phyloP scores from a whole-genome alignment of 2,113 vertebrate species.

The Uropsilus gracilis region DNA sequence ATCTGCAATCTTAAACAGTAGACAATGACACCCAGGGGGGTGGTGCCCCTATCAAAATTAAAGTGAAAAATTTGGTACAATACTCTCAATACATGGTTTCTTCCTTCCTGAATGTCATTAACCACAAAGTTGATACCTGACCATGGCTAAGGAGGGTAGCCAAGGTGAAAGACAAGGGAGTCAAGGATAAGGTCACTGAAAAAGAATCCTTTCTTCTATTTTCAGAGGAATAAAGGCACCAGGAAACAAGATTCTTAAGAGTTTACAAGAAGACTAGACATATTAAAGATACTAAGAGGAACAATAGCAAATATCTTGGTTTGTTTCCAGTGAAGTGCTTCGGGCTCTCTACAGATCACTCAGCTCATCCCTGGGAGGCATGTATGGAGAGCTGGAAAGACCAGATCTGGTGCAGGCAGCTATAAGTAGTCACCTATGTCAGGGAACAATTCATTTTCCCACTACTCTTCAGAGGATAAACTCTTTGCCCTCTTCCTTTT shows the following conservation, averaged over 20 bases:
- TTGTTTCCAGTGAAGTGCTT: background rate
- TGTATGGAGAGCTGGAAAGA: background rate
- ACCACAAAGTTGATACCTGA: background rate
- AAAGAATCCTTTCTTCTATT: background rate
- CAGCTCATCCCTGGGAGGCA: background rate
- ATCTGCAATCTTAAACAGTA: too few relatives aligned
- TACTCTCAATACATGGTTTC: background rate
- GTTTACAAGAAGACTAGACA: background rate
- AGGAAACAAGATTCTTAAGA: constrained; percentile 9
- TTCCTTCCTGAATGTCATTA: constrained; percentile 28
- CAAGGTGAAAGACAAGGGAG: background rate
- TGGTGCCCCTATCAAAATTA: too few relatives aligned
- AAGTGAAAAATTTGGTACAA: constrained; percentile 31
- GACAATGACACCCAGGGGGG: too few relatives aligned
- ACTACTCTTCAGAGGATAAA: background rate
- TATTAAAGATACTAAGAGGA: constrained; percentile 7
- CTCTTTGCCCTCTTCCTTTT: background rate
- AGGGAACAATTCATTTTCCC: background rate
- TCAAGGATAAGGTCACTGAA: background rate
- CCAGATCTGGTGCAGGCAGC: background rate
- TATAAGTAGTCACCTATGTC: background rate
- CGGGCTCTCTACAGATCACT: background rate
- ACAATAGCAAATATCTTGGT: background rate
- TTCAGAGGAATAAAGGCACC: background rate
- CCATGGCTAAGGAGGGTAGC: background rate